These are phyloP conservation scores for Catocala fraxini DNA, from an alignment of 2,888 invertebrate species.

Conservation along the genomic window DNA sequence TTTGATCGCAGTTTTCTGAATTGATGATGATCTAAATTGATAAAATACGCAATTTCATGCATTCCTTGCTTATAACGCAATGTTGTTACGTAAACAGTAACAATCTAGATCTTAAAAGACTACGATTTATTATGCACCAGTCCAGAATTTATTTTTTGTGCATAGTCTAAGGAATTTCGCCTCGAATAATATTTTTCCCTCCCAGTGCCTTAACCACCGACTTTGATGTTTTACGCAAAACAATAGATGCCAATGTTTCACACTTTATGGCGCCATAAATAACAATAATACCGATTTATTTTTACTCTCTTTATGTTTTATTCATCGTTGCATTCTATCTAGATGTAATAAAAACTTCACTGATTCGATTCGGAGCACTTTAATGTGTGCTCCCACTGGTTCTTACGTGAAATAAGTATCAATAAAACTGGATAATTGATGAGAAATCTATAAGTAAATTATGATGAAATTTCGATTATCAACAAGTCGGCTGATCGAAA, in stretches of 20 bases:
- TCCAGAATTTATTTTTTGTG: constrained; percentile 6
- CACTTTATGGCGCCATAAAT: constrained; percentile 31
- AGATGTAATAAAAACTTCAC: constrained; percentile 32
- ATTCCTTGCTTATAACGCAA: too few species aligned
- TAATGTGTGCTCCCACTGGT: constrained; percentile 25
- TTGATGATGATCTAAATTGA: too few species aligned
- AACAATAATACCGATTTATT: constrained; percentile 28
- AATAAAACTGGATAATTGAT: constrained; percentile 26
- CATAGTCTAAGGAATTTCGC: constrained; percentile 3
- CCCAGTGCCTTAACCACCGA: constrained; percentile 5
- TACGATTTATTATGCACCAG: constrained; percentile 16
- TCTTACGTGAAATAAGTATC: constrained; percentile 33
- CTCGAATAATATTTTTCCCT: constrained; percentile 10
- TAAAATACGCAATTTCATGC: too few species aligned
- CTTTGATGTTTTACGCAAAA: constrained; percentile 27
- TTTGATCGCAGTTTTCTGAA: too few species aligned
- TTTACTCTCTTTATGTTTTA: constrained; percentile 23
- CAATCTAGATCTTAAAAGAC: background rate
- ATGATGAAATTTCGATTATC: background rate
- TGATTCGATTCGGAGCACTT: constrained; percentile 21
- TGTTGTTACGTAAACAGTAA: too few species aligned
- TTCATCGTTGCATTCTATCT: constrained; percentile 27
- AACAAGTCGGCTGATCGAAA: background rate
- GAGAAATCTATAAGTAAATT: constrained; percentile 3
- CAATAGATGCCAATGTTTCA: constrained; percentile 21